These are phyloP conservation scores for Palloptera scutellata DNA, from an alignment of 2,888 invertebrate genomes.

Conservation along the genomic window DNA sequence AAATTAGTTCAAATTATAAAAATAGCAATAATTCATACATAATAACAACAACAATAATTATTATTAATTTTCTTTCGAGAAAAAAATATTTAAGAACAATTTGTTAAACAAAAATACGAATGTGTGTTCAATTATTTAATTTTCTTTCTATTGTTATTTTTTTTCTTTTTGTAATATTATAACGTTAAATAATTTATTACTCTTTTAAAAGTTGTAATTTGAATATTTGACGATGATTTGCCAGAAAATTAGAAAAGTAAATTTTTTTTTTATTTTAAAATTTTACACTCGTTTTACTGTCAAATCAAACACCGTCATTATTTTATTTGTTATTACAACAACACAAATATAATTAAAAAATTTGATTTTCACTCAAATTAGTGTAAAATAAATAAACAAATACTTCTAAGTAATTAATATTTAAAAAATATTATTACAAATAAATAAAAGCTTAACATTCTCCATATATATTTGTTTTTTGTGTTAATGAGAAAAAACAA, in stretches of 20 bases:
- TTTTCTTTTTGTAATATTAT: slow-evolving; percentile 21
- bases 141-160: slow-evolving; percentile 18
- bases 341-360: background rate
- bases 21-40: slow-evolving; percentile 10
- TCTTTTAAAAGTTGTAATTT: too few relatives aligned
- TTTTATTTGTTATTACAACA: slow-evolving; percentile 15
- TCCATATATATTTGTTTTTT: slow-evolving; percentile 31
- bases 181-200: too few relatives aligned
- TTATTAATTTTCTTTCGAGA: slow-evolving; percentile 8
- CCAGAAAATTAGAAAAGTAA: too few relatives aligned
- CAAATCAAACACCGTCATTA: background rate
- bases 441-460: slow-evolving; percentile 42
- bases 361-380: background rate
- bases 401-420: background rate
- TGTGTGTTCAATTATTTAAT: slow-evolving; percentile 40
- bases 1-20: slow-evolving; percentile 19
- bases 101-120: slow-evolving; percentile 38
- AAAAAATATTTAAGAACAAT: slow-evolving; percentile 11
- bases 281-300: too few relatives aligned
- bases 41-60: slow-evolving; percentile 10
- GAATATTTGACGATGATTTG: too few relatives aligned
- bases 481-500: slow-evolving; percentile 20
- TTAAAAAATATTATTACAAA: slow-evolving; percentile 9
- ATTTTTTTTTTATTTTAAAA: too few relatives aligned
- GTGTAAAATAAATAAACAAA: slow-evolving; percentile 3